Evolutionary conservation across 1,140 invertebrate species (phyloP).

Genomic region (Papilio polyxenes): DNA sequence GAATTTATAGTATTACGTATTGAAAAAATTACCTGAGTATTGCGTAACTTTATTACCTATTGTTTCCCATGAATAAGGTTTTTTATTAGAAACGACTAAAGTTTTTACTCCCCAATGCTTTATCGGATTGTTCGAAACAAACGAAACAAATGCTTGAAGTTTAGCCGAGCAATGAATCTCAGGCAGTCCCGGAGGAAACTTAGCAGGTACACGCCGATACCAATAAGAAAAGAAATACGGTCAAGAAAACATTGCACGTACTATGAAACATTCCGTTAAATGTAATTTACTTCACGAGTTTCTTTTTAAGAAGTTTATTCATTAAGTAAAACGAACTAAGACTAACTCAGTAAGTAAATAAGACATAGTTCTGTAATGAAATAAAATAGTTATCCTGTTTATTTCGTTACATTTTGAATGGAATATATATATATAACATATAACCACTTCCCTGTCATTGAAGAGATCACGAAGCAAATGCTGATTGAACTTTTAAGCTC

Average conservation of each 20-base stretch:
- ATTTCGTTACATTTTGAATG: neutral
- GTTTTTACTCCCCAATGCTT: slow-evolving; percentile 37
- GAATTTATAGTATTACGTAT: slow-evolving; percentile 2
- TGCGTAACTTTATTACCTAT: slow-evolving; percentile 30
- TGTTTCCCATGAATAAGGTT: slow-evolving; percentile 21
- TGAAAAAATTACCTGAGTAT: slow-evolving; percentile 15
- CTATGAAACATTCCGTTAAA: slow-evolving; percentile 16
- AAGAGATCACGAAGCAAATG: too few relatives aligned
- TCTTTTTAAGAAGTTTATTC: slow-evolving; percentile 11
- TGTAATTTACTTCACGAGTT: slow-evolving; percentile 14
- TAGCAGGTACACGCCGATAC: slow-evolving; percentile 26
- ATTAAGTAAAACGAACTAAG: neutral
- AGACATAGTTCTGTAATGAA: neutral
- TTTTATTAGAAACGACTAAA: slow-evolving; percentile 36
- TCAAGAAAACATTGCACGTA: slow-evolving; percentile 25
- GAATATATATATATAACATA: too few relatives aligned
- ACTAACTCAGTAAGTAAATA: too few relatives aligned
- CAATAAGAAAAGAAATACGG: slow-evolving; percentile 35
- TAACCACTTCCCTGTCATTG: too few relatives aligned
- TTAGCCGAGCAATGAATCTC: slow-evolving; percentile 29
- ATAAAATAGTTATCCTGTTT: neutral
- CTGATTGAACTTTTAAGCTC: too few relatives aligned
- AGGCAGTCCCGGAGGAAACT: slow-evolving; percentile 22
- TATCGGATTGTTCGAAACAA: slow-evolving; percentile 29
- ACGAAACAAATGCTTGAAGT: slow-evolving; percentile 37